Conservation (phyloP, 2,797 vertebrate genomes). For the Silurus lanzhouensis region DNA sequence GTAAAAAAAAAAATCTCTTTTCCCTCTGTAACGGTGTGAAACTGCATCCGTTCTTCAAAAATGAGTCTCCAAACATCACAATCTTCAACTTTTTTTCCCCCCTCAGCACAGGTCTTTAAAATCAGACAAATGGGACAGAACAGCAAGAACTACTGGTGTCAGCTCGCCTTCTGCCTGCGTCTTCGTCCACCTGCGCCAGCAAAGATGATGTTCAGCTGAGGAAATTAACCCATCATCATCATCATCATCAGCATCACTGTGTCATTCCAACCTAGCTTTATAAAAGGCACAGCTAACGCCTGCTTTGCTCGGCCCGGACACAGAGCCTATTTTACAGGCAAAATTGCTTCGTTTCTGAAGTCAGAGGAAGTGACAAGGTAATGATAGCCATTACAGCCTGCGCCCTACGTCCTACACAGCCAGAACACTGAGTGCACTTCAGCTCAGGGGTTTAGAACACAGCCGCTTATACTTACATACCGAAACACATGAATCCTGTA, state of each 20-base stretch:
- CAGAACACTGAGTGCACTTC: background rate
- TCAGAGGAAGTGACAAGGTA: conserved; percentile 4
- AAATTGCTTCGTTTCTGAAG: background rate
- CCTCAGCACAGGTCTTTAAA: background rate
- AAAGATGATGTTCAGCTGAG: conserved; percentile 17
- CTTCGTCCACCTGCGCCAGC: background rate
- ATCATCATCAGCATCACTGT: conserved; percentile 6
- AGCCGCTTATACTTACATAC: background rate
- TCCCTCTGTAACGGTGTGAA: background rate
- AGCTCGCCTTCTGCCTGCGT: background rate
- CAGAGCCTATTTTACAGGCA: background rate
- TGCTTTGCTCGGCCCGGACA: background rate
- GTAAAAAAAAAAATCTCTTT: background rate
- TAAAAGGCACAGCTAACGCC: background rate
- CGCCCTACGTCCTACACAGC: background rate
- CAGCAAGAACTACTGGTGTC: background rate
- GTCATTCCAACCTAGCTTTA: conserved; percentile 22
- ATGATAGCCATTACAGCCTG: conserved; percentile 4
- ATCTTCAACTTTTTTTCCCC: background rate
- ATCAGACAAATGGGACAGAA: background rate
- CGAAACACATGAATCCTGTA: background rate
- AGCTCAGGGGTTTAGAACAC: background rate
- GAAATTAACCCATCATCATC: conserved; percentile 9
- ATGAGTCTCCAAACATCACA: background rate
- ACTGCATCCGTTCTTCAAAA: background rate